These are phyloP conservation scores for Schizopygopsis pylzovi DNA, from an alignment of 2,797 vertebrate genomes.

Conservation along the genomic window DNA sequence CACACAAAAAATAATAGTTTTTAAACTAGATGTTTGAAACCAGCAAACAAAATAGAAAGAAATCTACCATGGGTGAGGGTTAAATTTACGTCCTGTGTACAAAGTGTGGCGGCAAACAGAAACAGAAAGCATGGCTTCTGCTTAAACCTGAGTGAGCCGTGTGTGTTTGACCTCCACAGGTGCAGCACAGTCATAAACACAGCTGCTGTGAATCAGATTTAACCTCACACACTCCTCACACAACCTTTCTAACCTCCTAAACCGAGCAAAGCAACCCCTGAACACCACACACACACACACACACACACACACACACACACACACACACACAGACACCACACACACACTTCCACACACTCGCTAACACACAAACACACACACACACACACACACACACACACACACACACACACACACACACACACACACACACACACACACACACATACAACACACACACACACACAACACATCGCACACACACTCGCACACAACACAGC, in stretches of 20 bases:
- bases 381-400: neutral
- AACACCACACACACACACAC: neutral
- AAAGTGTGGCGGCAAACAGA: neutral
- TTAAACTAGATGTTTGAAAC: neutral
- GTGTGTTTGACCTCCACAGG: slow-evolving; percentile 77
- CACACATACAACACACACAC: neutral
- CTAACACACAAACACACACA: slow-evolving; percentile 10
- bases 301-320: slow-evolving; percentile 1
- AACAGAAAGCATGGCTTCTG: neutral
- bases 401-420: slow-evolving; percentile 2
- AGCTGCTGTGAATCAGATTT: slow-evolving; percentile 75
- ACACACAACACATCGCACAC: neutral
- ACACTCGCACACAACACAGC: neutral
- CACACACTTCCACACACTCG: no score
- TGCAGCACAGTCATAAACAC: slow-evolving; percentile 81
- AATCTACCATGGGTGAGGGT: neutral
- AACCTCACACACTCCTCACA: slow-evolving; percentile 63
- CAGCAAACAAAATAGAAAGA: neutral
- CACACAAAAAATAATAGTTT: no score
- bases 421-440: neutral
- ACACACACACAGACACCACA: slow-evolving; percentile 32
- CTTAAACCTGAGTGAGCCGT: slow-evolving; percentile 27
- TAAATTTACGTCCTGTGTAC: neutral
- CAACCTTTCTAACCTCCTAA: slow-evolving; percentile 46
- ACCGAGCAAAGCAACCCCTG: slow-evolving; percentile 9